Base-by-base conservation (phyloP, 2,888 invertebrate species). In the Charanyca ferruginea region DNA sequence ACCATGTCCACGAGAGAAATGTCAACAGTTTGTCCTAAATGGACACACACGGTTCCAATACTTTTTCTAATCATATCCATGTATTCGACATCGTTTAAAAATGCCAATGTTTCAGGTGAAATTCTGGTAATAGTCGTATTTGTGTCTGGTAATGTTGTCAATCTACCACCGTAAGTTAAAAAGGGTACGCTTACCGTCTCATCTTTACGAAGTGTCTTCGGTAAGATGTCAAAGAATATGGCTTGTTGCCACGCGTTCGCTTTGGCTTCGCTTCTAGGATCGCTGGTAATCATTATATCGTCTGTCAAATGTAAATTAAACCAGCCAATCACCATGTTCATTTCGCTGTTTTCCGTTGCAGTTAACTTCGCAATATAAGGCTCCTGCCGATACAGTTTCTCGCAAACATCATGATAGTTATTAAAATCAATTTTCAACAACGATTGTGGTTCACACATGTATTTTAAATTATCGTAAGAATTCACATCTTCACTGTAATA, bases 251-350 rank as follows among this genome's bases (percentile, higher is more conserved):
- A 79, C 9, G 97, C 97, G 16, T 93, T 85, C 32, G 88, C 84
- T 63, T 87, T 80, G 0, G 86, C 72, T 2, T 79, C 84, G n/a
- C 85, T 83, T 44, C 86, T 88, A 3, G 97, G 96, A 63, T 96
- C 93, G 1, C 96, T 96, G 32, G 96, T 95, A 51, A 97, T 91
- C 3, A 85, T 88, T 23, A 95, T 94, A 41, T 96, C 93, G 16
- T 96, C 96, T 76, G 96, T 96, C 35, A 97, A 89, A 82, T 96
- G 87, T 61, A 97, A 90, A 80, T 96, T 96, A 86, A 97, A 97
- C 97, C 97, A 97, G 51, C 97, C 93, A 5, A 96, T 96, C 49
- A 97, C 88, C 20, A 68, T 42, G 41, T 79, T 59, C 0, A 82
- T 66, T 52, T 82, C 78, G 1, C 72, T 64, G 18, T 74, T 32